These are phyloP conservation scores for Lepilemur septentrionalis DNA, from an alignment of 2,797 vertebrate genomes.

Conservation along the genomic window DNA sequence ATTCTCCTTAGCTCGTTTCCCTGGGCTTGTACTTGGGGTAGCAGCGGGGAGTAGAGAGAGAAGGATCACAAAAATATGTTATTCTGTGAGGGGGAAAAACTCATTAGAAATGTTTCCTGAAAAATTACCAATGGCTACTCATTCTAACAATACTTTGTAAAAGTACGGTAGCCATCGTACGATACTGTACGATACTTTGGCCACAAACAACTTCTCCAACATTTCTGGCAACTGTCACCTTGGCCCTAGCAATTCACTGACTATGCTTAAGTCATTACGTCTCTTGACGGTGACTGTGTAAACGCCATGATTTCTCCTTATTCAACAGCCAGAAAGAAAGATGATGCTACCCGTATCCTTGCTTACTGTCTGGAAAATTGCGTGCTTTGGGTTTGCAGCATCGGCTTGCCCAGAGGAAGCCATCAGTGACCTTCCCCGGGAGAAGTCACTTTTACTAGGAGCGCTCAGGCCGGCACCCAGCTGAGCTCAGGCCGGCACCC, in stretches of 20 bases:
- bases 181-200: background rate
- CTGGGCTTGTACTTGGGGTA: background rate
- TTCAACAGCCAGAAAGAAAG: constrained; percentile 13
- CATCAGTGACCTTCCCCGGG: background rate
- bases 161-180: background rate
- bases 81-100: background rate
- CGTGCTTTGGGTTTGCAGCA: background rate
- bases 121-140: background rate
- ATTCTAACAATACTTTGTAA: background rate
- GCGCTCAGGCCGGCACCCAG: background rate
- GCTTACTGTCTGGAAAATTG: background rate
- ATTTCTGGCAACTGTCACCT: background rate
- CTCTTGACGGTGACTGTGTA: background rate
- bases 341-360: background rate
- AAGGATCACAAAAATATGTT: background rate
- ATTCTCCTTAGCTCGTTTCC: background rate
- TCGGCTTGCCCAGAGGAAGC: background rate
- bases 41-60: background rate
- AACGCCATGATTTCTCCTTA: background rate
- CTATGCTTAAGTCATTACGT: background rate
- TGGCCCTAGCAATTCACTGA: background rate
- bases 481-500: background rate
- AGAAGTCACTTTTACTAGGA: background rate
- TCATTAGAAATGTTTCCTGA: background rate
- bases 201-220: background rate